Percentiles rank a stretch among this genome's conserved stretches.
These are phyloP conservation scores for Pediacus dermestoides DNA, from an alignment of 2,888 invertebrate genomes.

Conservation along the genomic window DNA sequence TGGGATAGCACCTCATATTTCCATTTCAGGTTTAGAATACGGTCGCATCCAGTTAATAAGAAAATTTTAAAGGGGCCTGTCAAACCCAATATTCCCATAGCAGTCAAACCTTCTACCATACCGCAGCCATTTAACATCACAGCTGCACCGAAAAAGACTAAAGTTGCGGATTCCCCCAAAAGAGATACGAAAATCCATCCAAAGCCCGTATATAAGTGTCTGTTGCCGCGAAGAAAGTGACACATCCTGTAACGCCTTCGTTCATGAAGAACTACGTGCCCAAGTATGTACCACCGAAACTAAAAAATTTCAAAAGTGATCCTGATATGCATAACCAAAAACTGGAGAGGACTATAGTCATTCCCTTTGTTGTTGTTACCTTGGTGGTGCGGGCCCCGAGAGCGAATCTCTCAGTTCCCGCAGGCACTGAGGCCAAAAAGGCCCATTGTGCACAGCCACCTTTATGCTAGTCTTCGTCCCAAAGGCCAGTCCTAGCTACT, in stretches of 20 bases:
- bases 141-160: conserved; percentile 36
- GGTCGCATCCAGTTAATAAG: conserved; percentile 63
- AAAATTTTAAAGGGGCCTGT: conserved; percentile 56
- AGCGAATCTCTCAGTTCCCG: no score
- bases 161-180: conserved; percentile 15
- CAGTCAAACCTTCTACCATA: conserved; percentile 57
- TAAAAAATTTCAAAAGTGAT: no score
- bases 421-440: no score
- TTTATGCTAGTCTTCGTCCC: no score
- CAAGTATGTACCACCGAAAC: no score
- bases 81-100: conserved; percentile 45
- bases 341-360: conserved; percentile 24
- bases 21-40: conserved; percentile 57
- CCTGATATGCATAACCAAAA: conserved; percentile 7
- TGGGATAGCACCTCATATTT: no score
- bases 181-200: conserved; percentile 54
- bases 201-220: conserved; percentile 55
- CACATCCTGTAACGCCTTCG: conserved; percentile 30
- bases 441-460: no score
- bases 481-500: no score
- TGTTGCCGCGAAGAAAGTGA: conserved; percentile 12
- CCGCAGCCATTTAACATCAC: conserved; percentile 65
- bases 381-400: no score
- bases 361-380: conserved; percentile 73
- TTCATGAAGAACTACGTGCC: conserved; percentile 21